These are phyloP conservation scores for Eidolon dupreanum DNA, from an alignment of 2,797 vertebrate species.

Conservation along the genomic window DNA sequence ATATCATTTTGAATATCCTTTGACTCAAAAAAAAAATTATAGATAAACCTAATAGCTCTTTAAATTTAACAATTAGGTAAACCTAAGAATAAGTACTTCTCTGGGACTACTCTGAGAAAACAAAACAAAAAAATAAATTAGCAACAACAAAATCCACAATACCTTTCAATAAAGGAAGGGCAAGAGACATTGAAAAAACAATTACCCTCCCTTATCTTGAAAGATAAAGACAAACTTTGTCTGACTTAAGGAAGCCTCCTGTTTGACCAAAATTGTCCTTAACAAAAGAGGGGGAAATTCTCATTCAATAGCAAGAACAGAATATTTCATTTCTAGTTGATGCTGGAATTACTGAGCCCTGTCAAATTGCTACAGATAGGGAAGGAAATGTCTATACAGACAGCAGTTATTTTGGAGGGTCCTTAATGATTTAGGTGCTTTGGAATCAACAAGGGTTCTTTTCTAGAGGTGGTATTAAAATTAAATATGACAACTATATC, in stretches of 20 bases:
- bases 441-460: neutral
- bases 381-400: neutral
- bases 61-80: neutral
- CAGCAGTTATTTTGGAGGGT: neutral
- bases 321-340: neutral
- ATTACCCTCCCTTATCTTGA: neutral
- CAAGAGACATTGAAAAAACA: neutral
- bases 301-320: neutral
- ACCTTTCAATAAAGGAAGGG: neutral
- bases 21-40: neutral
- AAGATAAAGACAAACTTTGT: slow-evolving; percentile 31
- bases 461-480: neutral
- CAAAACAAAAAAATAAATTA: neutral
- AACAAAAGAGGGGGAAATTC: neutral
- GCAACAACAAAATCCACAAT: neutral
- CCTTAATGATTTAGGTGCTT: neutral
- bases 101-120: neutral
- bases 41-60: neutral
- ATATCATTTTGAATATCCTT: neutral
- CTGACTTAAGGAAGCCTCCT: neutral
- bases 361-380: neutral
- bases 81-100: neutral
- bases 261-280: neutral
- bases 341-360: neutral
- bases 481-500: neutral